These are phyloP conservation scores for Drosophila kurseongensis DNA, from an alignment of 1,140 invertebrate genomes.

Conservation along the genomic window DNA sequence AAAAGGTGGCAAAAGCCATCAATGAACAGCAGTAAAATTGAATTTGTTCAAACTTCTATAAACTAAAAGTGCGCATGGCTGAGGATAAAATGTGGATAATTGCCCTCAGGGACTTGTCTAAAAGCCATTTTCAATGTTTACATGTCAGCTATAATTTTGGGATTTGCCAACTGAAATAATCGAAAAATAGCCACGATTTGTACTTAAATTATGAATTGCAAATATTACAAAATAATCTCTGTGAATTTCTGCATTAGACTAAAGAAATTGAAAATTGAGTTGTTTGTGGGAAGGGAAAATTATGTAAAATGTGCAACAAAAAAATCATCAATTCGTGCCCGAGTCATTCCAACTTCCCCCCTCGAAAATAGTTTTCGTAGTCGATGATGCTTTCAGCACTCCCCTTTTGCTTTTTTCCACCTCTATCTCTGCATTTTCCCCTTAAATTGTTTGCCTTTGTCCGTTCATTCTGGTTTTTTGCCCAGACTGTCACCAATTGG, in stretches of 20 bases:
- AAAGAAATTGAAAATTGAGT: conserved; percentile 69
- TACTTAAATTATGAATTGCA: conserved; percentile 66
- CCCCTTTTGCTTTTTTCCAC: conserved; percentile 12
- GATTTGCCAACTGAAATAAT: conserved; percentile 17
- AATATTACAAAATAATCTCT: conserved; percentile 77
- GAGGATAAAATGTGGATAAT: not conserved
- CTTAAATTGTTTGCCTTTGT: conserved; percentile 32
- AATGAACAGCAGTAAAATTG: conserved; percentile 29
- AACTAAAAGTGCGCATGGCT: conserved; percentile 12
- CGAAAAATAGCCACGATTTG: conserved; percentile 31
- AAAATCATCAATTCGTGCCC: conserved; percentile 49
- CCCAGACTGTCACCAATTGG: conserved; percentile 51
- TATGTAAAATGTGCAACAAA: conserved; percentile 60
- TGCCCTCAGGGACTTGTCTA: conserved; percentile 12
- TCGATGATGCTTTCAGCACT: conserved; percentile 29
- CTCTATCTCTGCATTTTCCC: conserved; percentile 1
- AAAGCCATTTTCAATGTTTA: conserved; percentile 35
- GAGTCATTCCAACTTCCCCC: conserved; percentile 40
- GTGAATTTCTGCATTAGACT: conserved; percentile 41
- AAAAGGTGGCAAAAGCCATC: conserved; percentile 7
- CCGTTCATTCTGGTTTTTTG: conserved; percentile 8
- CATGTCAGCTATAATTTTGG: conserved; percentile 37
- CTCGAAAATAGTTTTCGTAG: conserved; percentile 33
- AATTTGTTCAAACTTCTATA: conserved; percentile 36
- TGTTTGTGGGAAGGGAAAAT: conserved; percentile 53